Conservation (phyloP, 2,113 vertebrate species). For the Passer montanus region DNA sequence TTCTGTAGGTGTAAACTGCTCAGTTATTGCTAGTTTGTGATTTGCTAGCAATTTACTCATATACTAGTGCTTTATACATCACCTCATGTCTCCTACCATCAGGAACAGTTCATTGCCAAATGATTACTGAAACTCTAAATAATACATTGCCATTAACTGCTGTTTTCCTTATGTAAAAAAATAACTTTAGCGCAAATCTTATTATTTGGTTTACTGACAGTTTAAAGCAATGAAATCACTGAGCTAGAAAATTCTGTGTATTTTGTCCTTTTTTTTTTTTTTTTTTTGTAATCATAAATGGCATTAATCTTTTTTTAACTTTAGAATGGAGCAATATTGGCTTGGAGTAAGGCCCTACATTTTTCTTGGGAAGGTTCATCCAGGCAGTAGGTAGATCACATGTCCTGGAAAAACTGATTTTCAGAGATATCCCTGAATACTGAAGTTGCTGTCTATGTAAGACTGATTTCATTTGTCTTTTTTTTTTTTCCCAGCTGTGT, state of each 20-base stretch:
- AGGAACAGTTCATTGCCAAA: background rate
- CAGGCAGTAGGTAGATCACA: background rate
- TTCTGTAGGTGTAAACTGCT: background rate
- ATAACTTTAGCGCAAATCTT: background rate
- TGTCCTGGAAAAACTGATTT: background rate
- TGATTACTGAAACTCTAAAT: background rate
- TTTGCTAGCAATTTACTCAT: background rate
- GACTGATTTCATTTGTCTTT: background rate
- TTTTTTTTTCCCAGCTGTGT: background rate
- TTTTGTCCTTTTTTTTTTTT: background rate
- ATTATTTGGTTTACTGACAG: background rate
- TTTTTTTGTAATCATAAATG: background rate
- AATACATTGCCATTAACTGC: background rate
- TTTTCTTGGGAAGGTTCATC: background rate
- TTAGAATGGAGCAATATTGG: background rate
- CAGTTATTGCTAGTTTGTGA: background rate
- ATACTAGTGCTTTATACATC: background rate
- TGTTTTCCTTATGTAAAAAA: background rate
- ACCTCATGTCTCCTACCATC: background rate
- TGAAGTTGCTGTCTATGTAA: background rate
- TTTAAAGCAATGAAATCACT: background rate
- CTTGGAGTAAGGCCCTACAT: background rate
- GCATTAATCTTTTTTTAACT: background rate
- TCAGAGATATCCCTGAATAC: background rate
- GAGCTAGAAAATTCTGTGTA: background rate